Percentiles rank a stretch among this genome's conserved stretches.
phyloP scores from a whole-genome alignment of 2,888 invertebrate species.

The Thera britannica region DNA sequence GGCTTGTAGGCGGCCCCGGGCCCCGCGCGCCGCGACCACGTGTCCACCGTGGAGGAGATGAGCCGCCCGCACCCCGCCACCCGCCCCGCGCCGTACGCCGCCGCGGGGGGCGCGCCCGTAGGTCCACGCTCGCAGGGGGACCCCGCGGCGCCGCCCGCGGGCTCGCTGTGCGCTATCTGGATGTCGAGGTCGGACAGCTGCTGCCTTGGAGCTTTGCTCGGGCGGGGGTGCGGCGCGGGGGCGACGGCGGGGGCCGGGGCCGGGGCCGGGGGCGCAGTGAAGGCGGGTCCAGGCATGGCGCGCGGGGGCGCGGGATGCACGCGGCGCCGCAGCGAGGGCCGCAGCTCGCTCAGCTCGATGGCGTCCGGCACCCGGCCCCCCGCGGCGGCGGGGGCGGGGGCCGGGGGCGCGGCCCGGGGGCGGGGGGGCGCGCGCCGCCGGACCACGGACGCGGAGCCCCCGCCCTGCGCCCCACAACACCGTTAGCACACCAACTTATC shows the following conservation, averaged over 20 bases:
- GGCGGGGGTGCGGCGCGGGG: constrained; percentile 24
- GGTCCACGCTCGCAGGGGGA: constrained; percentile 19
- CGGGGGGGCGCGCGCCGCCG: too few relatives aligned
- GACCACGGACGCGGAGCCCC: constrained; percentile 32
- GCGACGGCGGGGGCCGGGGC: constrained; percentile 39
- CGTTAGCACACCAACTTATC: constrained; percentile 33
- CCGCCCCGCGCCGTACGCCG: constrained; percentile 29
- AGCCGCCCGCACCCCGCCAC: constrained; percentile 71
- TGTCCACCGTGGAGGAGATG: constrained; percentile 86
- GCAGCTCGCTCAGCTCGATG: neutral
- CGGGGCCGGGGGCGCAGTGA: constrained; percentile 46
- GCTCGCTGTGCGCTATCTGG: constrained; percentile 50
- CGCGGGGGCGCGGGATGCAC: constrained; percentile 33
- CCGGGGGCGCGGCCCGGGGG: constrained; percentile 22
- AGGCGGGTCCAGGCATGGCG: constrained; percentile 30
- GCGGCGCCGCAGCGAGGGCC: neutral
- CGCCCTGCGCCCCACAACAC: constrained; percentile 45
- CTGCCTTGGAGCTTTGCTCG: constrained; percentile 13
- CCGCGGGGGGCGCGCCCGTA: constrained; percentile 26
- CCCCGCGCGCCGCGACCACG: constrained; percentile 79
- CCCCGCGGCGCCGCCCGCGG: constrained; percentile 18
- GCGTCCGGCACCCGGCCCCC: constrained; percentile 1
- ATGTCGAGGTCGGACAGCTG: constrained; percentile 60
- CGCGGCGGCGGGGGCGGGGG: constrained; percentile 31
- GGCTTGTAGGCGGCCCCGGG: constrained; percentile 81